Conservation (phyloP, 2,797 vertebrate species). For the Chelmon rostratus region DNA sequence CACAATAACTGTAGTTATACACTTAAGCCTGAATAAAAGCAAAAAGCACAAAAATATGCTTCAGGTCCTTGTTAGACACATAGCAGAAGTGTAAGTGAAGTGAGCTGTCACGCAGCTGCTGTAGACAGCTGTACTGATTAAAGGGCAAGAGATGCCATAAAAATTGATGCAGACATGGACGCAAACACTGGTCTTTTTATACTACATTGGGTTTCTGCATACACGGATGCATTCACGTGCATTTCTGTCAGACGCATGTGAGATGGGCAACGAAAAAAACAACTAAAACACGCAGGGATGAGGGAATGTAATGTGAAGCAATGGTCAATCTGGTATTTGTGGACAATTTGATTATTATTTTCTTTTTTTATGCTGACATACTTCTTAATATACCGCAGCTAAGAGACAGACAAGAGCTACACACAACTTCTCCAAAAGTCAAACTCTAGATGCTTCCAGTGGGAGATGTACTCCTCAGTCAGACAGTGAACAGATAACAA, state of each 20-base stretch:
- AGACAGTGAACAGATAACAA: background rate
- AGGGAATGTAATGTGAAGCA: background rate
- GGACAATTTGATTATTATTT: background rate
- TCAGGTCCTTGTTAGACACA: background rate
- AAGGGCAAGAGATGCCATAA: background rate
- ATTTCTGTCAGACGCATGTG: background rate
- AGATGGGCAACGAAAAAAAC: background rate
- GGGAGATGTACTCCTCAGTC: background rate
- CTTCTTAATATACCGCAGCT: background rate
- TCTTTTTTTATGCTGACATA: background rate
- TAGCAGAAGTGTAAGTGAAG: background rate
- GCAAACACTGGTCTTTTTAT: background rate
- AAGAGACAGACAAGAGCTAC: background rate
- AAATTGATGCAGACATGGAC: slow-evolving; percentile 3
- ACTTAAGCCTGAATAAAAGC: background rate
- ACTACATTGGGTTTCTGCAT: background rate
- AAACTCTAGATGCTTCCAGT: background rate
- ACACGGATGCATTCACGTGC: background rate
- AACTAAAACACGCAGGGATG: background rate
- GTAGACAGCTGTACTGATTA: slow-evolving; percentile 9
- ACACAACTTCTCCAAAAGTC: background rate
- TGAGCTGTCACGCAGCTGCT: slow-evolving; percentile 11
- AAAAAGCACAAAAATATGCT: background rate
- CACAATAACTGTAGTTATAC: background rate
- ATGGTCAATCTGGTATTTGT: background rate